Evolutionary conservation across 2,888 invertebrate genomes (phyloP), one percentile per base, ranked within the genome.

Genomic region (Macrosoma leucophasiata): DNA sequence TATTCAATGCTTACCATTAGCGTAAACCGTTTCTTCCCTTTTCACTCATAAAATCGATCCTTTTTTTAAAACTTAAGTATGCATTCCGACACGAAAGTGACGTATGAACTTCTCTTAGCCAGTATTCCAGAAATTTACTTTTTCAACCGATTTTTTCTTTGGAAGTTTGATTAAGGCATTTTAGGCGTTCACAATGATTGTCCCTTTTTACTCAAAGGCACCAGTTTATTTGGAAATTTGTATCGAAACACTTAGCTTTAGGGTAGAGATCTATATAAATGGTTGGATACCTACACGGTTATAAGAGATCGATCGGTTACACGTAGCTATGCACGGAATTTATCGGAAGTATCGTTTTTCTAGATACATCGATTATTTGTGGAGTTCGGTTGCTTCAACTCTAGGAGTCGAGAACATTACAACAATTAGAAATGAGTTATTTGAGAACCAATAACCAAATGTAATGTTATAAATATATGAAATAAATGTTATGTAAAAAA

Each of bases 321-420:
- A 62, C 59, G 33, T 50, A 36, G 63, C 61, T 54, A 73, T 72
- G 61, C 58, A 18, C 49, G 51, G 62, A 58, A 77, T 64, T 69
- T 68, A n/a, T 62, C 52, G 63, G 66, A 68, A 68, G 64, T 38
- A 15, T n/a, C 36, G 29, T 25, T 23, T 20, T 17, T 23, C 10
- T 15, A 27, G 15, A 13, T 26, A 22, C 15, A 13, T 30, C 24
- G 25, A 11, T 31, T 21, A 29, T 29, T 33, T 28, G 15, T 40
- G 26, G 22, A 12, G 9, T 30, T 37, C 33, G 32, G 22, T 22
- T 18, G 13, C 19, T 14, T 21, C n/a, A n/a, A n/a, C n/a, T 15
- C n/a, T n/a, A n/a, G n/a, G n/a, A n/a, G n/a, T n/a, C n/a, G n/a
- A n/a, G n/a, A n/a, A n/a, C n/a, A n/a, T n/a, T n/a, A n/a, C n/a